Percentiles rank a stretch among this genome's conserved stretches.
These are phyloP conservation scores for Cnemophilus loriae DNA, from an alignment of 2,113 vertebrate species.

Conservation along the genomic window DNA sequence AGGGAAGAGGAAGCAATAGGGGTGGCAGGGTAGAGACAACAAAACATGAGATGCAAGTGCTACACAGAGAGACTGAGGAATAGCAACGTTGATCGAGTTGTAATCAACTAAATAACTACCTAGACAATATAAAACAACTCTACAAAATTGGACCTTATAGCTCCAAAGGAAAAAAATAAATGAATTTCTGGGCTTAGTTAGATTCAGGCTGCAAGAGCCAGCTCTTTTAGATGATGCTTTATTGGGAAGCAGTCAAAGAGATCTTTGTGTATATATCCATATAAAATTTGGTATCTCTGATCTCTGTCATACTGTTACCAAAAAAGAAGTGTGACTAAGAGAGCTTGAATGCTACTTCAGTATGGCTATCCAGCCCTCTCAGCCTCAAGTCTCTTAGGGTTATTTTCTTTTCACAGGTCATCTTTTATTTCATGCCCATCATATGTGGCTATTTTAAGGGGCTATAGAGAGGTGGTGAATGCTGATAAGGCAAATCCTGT, in stretches of 20 bases:
- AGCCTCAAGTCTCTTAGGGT: neutral
- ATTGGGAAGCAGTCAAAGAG: neutral
- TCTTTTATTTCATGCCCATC: constrained; percentile 48
- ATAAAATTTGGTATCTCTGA: constrained; percentile 19
- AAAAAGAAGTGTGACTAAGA: constrained; percentile 43
- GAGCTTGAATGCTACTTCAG: constrained; percentile 19
- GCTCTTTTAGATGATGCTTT: neutral
- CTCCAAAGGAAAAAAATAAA: neutral
- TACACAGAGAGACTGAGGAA: neutral
- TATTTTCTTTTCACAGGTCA: constrained; percentile 28
- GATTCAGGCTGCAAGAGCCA: neutral
- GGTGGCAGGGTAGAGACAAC: neutral
- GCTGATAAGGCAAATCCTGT: constrained; percentile 60
- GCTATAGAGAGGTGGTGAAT: constrained; percentile 49
- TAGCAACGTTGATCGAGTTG: neutral
- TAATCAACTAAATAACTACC: neutral
- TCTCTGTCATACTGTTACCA: constrained; percentile 3
- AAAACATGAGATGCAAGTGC: neutral
- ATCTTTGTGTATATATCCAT: neutral
- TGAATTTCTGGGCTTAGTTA: neutral
- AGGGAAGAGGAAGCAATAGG: neutral
- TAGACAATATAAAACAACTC: neutral
- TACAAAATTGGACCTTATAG: neutral
- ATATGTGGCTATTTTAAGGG: constrained; percentile 43
- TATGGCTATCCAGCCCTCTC: neutral